Evolutionary conservation across 2,797 vertebrate species (phyloP), one percentile per base, ranked within the genome.

Genomic region (Hoplostethus atlanticus): DNA sequence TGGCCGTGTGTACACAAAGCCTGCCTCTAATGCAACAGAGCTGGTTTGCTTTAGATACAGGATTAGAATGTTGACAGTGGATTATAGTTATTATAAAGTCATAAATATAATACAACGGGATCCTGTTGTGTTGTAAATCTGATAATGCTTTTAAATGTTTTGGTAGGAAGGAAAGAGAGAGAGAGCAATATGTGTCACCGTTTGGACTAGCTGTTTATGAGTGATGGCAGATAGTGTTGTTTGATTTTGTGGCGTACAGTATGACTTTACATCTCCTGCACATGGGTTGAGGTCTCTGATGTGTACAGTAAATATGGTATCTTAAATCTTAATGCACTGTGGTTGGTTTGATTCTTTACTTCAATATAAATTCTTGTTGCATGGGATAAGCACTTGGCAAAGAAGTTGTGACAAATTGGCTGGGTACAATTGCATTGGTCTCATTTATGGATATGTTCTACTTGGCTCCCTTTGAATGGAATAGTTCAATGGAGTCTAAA

Each of bases 1-100:
- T 65, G 58, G 34, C 46, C 1, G 17, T 47, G 51, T 69, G 59
- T 65, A 67, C 51, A 77, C 52, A 44, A 73, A 80, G 60, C 31
- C 10, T 52, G 57, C 21, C 10, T 61, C 72, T 84, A 15, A 68
- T 44, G 51, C 44, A 58, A 25, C 52, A 79, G 44, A 56, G 12
- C 55, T 68, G n/a, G 57, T 70, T 40, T 46, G 25, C 47, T 34
- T 30, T 25, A 76, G 25, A 47, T 5, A 21, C 4, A 36, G 28
- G 31, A 74, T 72, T 42, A 70, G 6, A 68, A 64, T 58, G 50
- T 68, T 56, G 16, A 76, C 36, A 5, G 17, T 46, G 0, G 5
- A 74, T 68, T 62, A 13, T 38, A 10, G 48, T 53, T 36, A 31
- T 40, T 48, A 28, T 40, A 53, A 47, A 73, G 8, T 36, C 60